These are phyloP conservation scores for Operophtera brumata DNA, from an alignment of 2,888 invertebrate genomes.

Conservation along the genomic window DNA sequence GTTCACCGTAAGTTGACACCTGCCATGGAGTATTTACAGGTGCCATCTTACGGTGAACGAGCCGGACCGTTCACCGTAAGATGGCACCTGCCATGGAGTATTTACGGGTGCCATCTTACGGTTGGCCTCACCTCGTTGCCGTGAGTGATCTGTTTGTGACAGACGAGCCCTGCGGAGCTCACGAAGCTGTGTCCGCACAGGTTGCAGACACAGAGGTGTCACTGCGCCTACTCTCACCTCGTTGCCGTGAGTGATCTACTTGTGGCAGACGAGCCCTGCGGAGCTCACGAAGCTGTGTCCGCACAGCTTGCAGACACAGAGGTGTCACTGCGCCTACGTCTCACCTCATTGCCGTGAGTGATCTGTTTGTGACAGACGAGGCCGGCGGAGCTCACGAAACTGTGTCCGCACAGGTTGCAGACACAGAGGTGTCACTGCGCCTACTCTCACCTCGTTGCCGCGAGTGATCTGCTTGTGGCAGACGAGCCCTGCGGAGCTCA, in stretches of 20 bases:
- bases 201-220: no score
- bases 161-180: slow-evolving; percentile 60
- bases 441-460: slow-evolving; percentile 48
- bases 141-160: slow-evolving; percentile 60
- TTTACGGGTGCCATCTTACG: no score
- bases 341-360: slow-evolving; percentile 57
- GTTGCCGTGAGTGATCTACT: slow-evolving; percentile 53
- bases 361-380: slow-evolving; percentile 61
- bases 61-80: no score
- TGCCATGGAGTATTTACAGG: no score
- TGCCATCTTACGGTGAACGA: no score
- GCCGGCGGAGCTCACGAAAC: slow-evolving; percentile 65
- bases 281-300: slow-evolving; percentile 71
- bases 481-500: slow-evolving; percentile 61
- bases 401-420: slow-evolving; percentile 67
- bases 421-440: no score
- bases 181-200: slow-evolving; percentile 71
- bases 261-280: slow-evolving; percentile 60
- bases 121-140: slow-evolving; percentile 54
- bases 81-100: no score
- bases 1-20: no score
- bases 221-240: slow-evolving; percentile 43
- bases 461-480: slow-evolving; percentile 62
- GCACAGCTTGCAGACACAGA: slow-evolving; percentile 64
- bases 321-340: background rate